Percentiles rank a stretch among this genome's conserved stretches.
Evolutionary conservation across 2,113 vertebrate genomes (phyloP).

Genomic region (Carassius carassius): DNA sequence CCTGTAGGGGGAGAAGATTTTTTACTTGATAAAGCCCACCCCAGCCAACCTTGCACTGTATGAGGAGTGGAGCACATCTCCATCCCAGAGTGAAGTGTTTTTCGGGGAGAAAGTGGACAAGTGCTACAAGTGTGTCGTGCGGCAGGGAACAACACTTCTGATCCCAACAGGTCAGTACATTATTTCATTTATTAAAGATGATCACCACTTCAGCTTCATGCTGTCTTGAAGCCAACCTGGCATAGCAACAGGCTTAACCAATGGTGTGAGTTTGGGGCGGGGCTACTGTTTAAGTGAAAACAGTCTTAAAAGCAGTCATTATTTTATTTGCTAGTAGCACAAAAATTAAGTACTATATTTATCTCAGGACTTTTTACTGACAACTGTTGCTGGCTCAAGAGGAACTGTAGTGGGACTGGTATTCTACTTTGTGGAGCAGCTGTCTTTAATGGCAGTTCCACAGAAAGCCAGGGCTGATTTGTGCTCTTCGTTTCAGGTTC

Average conservation of each 20-base stretch:
- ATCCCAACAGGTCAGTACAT: conserved; percentile 86
- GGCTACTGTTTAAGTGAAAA: neutral
- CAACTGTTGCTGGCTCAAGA: neutral
- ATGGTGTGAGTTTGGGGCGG: neutral
- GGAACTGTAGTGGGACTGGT: conserved; percentile 42
- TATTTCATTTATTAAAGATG: no score
- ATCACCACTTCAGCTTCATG: no score
- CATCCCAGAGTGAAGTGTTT: conserved; percentile 97
- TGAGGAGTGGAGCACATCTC: conserved; percentile 97
- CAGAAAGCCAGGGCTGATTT: conserved; percentile 38
- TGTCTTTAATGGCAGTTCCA: conserved; percentile 38
- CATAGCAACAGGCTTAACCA: neutral
- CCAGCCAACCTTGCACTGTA: conserved; percentile 93
- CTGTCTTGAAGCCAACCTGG: neutral
- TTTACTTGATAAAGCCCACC: conserved; percentile 97
- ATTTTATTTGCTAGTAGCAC: no score
- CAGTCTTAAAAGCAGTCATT: neutral
- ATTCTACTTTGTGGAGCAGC: conserved; percentile 42
- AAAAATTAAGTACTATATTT: neutral
- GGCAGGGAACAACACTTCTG: conserved; percentile 95
- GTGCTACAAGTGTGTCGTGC: conserved; percentile 88
- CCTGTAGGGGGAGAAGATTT: conserved; percentile 93
- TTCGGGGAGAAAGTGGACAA: conserved; percentile 94
- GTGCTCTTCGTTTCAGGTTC: conserved; percentile 34
- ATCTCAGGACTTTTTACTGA: neutral